phyloP scores from a whole-genome alignment of 2,113 vertebrate species.

The Cochlearius cochlearius region DNA sequence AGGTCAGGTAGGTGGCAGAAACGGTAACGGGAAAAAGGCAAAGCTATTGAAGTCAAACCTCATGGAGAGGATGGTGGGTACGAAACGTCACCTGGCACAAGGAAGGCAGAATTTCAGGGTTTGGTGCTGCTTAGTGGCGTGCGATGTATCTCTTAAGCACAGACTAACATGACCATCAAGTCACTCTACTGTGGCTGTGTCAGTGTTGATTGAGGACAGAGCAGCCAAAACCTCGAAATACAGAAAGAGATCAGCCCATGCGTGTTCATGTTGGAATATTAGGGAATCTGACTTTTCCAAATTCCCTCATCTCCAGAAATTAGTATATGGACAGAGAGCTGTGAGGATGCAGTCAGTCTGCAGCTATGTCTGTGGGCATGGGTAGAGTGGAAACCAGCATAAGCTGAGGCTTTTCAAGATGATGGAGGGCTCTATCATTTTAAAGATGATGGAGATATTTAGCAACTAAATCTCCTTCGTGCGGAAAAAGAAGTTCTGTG shows the following conservation, averaged over 20 bases:
- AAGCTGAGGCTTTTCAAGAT: neutral
- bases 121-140: neutral
- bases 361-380: neutral
- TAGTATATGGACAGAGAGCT: neutral
- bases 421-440: neutral
- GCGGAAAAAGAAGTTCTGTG: neutral
- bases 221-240: neutral
- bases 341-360: neutral
- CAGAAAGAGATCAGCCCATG: neutral
- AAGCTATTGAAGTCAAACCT: neutral
- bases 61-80: neutral
- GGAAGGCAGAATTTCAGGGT: neutral
- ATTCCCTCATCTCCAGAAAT: neutral
- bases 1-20: neutral
- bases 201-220: neutral
- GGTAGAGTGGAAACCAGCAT: neutral
- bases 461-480: neutral
- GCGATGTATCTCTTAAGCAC: neutral
- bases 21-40: neutral
- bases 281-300: neutral
- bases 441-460: neutral
- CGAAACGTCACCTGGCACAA: neutral
- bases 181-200: neutral
- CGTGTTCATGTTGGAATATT: neutral
- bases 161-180: neutral